Base-by-base conservation (phyloP, 2,113 vertebrate genomes). In the Etia nguti region DNA sequence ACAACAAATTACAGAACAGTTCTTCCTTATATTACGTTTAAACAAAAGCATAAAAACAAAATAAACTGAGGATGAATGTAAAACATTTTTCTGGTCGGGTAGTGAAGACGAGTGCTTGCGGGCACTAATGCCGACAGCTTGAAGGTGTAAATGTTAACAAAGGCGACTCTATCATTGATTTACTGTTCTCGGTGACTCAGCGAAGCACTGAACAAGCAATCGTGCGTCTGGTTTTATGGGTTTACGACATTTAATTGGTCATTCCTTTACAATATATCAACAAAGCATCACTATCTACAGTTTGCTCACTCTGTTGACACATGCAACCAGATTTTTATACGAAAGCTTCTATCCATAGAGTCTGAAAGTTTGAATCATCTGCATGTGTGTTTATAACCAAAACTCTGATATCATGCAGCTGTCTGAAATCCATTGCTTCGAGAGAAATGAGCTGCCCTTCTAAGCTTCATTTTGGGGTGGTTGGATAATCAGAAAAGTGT, bases 111-210 rank as follows among this genome's bases (percentile, higher is more conserved):
- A 1, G 55, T 55, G 55, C 22, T n/a, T 18, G 46, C 52, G 10
- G 56, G 41, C 41, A 22, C 48, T n/a, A 52, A 75, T 5, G n/a
- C 85, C n/a, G 46, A 82, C 56, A 52, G 31, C 86, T 52, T 60
- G 87, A 81, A 60, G 77, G 83, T 59, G 59, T 60, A 82, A 87
- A 85, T 50, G 80, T 80, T 80, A n/a, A 50, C 83, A 68, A 15
- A 83, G 84, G 85, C 46, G 85, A 48, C 56, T 16, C 11, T 1
- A 9, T 59, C 56, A 89, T 89, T 93, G 89, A 92, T 94, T 88
- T 91, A 46, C 16, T 85, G 29, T 31, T 55, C 65, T 9, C 54
- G 50, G 18, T 3, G 41, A 59, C 34, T 80, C 60, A 2, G 38
- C 29, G 54, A 86, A 87, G 83, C 60, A 43, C 52, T 29, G 24